Evolutionary conservation across 2,888 invertebrate species (phyloP), one percentile per base, ranked within the genome.

Genomic region (Coleophora flavipennella): DNA sequence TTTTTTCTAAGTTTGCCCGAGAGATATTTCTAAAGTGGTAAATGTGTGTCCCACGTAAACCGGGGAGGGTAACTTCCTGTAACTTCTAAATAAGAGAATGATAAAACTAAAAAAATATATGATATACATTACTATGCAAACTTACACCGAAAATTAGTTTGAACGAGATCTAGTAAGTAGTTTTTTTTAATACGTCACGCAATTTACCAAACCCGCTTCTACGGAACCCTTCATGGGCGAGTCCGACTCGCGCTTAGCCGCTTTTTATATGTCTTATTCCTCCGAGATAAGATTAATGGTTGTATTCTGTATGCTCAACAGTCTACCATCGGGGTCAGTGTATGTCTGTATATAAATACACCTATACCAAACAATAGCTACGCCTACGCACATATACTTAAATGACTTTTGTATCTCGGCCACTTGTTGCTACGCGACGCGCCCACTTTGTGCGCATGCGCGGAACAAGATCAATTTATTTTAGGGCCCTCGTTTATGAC

Each of bases 341-440:
- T n/a, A n/a, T n/a, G n/a, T n/a, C n/a, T n/a, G n/a, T n/a, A n/a
- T n/a, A n/a, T 31, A n/a, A 11, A 11, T n/a, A 11, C n/a, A n/a
- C n/a, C n/a, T n/a, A n/a, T n/a, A 31, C 6, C 9, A 12, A 11
- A n/a, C n/a, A 4, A 10, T 11, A n/a, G 1, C n/a, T 10, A 31
- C n/a, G n/a, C n/a, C 8, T 29, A n/a, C 29, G 8, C 29, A n/a
- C 8, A 11, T 9, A 29, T 6, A 11, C 11, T 3, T 8, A n/a
- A 2, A 31, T 31, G 8, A n/a, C 11, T 31, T 41, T 31, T 39
- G 28, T 37, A 33, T 39, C 39, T 11, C 35, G 13, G 37, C 39
- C 51, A 53, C 53, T 47, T 53, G 53, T 53, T 53, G 51, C 53
- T 46, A 48, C 42, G 48, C 45, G 36, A 50, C 44, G 35, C 33